A percentile compares a stretch with the other conserved stretches of the same genome.
These are phyloP conservation scores for Myxocyprinus asiaticus DNA, from an alignment of 2,113 vertebrate genomes.

Conservation along the genomic window DNA sequence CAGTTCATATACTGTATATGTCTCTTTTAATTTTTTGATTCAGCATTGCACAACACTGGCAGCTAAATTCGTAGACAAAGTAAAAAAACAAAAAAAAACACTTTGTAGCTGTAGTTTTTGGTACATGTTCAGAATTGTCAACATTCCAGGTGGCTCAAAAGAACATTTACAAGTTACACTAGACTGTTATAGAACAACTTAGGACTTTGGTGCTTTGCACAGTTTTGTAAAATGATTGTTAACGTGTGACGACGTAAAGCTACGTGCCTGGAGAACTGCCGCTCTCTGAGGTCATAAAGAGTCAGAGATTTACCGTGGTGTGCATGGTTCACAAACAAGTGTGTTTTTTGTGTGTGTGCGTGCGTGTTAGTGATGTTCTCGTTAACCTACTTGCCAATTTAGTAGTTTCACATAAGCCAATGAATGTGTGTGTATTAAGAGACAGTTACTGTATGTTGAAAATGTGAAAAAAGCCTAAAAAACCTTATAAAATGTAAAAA, in stretches of 20 bases:
- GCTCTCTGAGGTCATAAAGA: slow-evolving; percentile 5
- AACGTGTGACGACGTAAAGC: slow-evolving; percentile 9
- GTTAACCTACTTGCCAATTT: slow-evolving; percentile 61
- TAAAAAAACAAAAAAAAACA: background rate
- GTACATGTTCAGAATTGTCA: slow-evolving; percentile 62
- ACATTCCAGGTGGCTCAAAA: slow-evolving; percentile 67
- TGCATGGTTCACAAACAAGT: slow-evolving; percentile 38
- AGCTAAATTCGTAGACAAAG: slow-evolving; percentile 57
- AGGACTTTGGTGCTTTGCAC: slow-evolving; percentile 63
- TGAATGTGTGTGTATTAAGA: slow-evolving; percentile 50
- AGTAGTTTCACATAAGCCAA: slow-evolving; percentile 50
- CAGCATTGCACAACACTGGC: slow-evolving; percentile 57
- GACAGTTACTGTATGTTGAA: slow-evolving; percentile 49
- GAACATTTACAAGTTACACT: slow-evolving; percentile 27
- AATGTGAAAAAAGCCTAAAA: slow-evolving; percentile 61
- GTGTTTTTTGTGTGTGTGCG: slow-evolving; percentile 39
- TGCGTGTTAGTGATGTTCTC: slow-evolving; percentile 8
- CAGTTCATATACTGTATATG: slow-evolving; percentile 41
- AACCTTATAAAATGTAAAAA: slow-evolving; percentile 62
- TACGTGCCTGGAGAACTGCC: slow-evolving; percentile 34
- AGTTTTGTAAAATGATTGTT: slow-evolving; percentile 47
- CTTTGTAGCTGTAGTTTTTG: slow-evolving; percentile 46
- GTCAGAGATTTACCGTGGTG: slow-evolving; percentile 2
- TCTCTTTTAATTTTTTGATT: slow-evolving; percentile 16
- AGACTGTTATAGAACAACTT: slow-evolving; percentile 44